phyloP scores from a whole-genome alignment of 2,113 vertebrate genomes.

The Silurus asotus region DNA sequence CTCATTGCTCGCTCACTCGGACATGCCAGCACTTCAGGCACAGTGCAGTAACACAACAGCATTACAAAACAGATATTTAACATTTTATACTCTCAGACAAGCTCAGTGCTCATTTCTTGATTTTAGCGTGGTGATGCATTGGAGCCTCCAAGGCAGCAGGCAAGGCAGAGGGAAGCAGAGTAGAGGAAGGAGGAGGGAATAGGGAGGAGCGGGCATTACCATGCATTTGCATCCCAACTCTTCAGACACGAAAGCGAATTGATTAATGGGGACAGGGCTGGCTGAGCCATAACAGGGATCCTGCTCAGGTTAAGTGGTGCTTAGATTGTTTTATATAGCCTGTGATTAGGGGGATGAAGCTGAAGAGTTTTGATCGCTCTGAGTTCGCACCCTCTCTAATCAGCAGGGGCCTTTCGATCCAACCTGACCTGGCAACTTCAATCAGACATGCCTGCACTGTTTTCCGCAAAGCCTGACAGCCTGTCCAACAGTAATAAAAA shows the following conservation, averaged over 20 bases:
- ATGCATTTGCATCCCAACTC: slow-evolving; percentile 70
- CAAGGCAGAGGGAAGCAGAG: background rate
- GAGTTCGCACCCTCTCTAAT: slow-evolving; percentile 69
- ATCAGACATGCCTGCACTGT: slow-evolving; percentile 64
- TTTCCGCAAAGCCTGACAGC: slow-evolving; percentile 53
- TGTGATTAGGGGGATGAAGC: slow-evolving; percentile 73
- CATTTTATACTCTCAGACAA: background rate
- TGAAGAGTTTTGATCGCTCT: slow-evolving; percentile 67
- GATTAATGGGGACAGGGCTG: slow-evolving; percentile 81
- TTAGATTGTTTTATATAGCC: slow-evolving; percentile 77
- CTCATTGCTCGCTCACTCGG: slow-evolving; percentile 62
- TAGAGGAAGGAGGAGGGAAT: slow-evolving; percentile 40
- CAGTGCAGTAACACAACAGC: background rate
- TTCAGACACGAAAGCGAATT: slow-evolving; percentile 69
- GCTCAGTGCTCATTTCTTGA: background rate
- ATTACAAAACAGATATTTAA: slow-evolving; percentile 23
- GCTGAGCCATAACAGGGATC: slow-evolving; percentile 72
- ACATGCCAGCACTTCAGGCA: slow-evolving; percentile 31
- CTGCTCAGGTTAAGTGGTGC: slow-evolving; percentile 77
- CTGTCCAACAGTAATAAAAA: slow-evolving; percentile 49
- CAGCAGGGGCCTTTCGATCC: slow-evolving; percentile 68
- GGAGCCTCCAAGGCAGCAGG: background rate
- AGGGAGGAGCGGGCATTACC: slow-evolving; percentile 55
- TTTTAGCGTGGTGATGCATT: background rate
- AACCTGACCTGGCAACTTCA: slow-evolving; percentile 70